Evolutionary conservation across 2,113 vertebrate genomes (phyloP), one percentile per base, ranked within the genome.

Genomic region (Atherinomorus stipes): DNA sequence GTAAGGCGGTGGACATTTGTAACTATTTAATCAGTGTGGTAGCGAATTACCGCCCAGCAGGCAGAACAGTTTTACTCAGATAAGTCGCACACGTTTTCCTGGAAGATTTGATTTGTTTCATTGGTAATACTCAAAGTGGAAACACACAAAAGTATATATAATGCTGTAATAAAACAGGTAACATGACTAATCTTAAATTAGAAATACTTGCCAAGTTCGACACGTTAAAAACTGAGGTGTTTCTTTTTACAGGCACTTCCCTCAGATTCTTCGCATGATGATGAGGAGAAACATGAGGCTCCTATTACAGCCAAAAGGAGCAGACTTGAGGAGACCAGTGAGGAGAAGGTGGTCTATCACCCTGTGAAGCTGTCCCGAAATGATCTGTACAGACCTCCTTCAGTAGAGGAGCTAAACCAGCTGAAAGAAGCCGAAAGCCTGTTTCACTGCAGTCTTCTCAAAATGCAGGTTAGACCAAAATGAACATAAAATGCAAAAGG

Each of bases 381-480:
- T 58, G 95, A 98, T 9, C 88, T 98, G 21, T 98, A 97, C 90
- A 96, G 92, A 83, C 94, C 96, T 0, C 96, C 97, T 0, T 96
- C 96, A 25, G 97, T 87, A 6, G 96, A 99, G 78, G 98, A 99
- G 84, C 91, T 99, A 4, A 97, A 91, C 84, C 95, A 92, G 74
- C 92, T 99, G 74, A 96, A 97, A 71, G 97, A 99, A 82, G 95
- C 97, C 0, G 97, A 99, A 76, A 96, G 93, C 72, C 92, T 98
- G 19, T 99, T 98, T 82, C 97, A 98, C 77, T 97, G 95, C 85
- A 97, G 94, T 83, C 90, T 99, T 49, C 94, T 98, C 4, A 96
- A 96, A 67, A 94, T 99, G 93, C 97, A 99, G 96, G 93, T 96
- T 53, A 87, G 81, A 71, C 11, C 9, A 37, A 44, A 11, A 16